These are phyloP conservation scores for Leptarthrus brevirostris DNA, from an alignment of 2,888 invertebrate species.

Conservation along the genomic window DNA sequence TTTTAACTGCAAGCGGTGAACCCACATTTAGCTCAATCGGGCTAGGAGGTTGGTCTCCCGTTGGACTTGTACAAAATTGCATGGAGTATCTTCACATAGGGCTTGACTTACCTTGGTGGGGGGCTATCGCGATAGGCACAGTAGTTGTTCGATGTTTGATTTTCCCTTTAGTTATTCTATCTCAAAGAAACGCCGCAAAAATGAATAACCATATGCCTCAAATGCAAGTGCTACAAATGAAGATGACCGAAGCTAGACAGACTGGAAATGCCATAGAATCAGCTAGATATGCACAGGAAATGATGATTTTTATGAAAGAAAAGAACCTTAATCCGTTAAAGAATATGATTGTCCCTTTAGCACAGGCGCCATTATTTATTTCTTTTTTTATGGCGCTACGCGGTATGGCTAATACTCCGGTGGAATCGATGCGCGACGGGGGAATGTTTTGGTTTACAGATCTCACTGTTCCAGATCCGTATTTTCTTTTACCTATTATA, in stretches of 20 bases:
- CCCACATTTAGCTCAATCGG: constrained; percentile 84
- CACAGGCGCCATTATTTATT: constrained; percentile 90
- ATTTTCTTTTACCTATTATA: constrained; percentile 84
- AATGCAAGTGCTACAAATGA: constrained; percentile 81
- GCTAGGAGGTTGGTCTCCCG: constrained; percentile 84
- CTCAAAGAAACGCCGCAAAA: constrained; percentile 83
- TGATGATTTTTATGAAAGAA: constrained; percentile 84
- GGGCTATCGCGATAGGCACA: constrained; percentile 84
- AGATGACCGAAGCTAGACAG: constrained; percentile 87
- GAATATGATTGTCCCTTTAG: constrained; percentile 80
- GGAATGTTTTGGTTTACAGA: constrained; percentile 95
- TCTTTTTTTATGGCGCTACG: constrained; percentile 91
- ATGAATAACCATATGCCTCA: constrained; percentile 90
- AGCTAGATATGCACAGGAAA: constrained; percentile 79
- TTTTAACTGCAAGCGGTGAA: constrained; percentile 70
- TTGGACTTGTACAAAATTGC: constrained; percentile 82
- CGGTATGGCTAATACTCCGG: constrained; percentile 89
- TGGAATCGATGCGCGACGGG: constrained; percentile 89
- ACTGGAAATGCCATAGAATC: constrained; percentile 85
- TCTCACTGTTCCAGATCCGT: constrained; percentile 91
- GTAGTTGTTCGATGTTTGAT: constrained; percentile 77
- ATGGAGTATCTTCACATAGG: constrained; percentile 87
- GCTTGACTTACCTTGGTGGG: constrained; percentile 94
- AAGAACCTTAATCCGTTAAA: constrained; percentile 84
- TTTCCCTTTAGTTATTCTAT: constrained; percentile 86